Base-by-base conservation (phyloP, 2,113 vertebrate species). In the Talpa occidentalis region DNA sequence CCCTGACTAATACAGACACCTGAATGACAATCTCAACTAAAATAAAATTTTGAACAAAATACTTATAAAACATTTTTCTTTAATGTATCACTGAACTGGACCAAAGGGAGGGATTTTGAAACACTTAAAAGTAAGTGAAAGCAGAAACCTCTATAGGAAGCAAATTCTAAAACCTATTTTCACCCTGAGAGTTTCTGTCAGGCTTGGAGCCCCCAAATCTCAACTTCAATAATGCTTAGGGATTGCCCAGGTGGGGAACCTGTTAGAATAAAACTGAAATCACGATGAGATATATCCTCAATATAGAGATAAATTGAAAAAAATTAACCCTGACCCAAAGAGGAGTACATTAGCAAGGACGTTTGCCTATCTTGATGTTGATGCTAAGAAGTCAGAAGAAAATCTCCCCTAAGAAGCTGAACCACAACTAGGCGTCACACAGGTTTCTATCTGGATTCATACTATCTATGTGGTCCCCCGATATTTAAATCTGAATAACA, bases 21-120 rank as follows among this genome's bases (percentile, higher is more conserved):
- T 52, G 24, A 62, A 90, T 76, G 60, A 86, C 30, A 87, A 16
- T 81, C 70, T 87, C 81, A 83, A 72, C 4, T 44, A 47, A 90
- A 60, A 76, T 67, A 89, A 83, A 88, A 87, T 76, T 24, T 54
- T 79, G 66, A 10, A 44, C 78, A 62, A 62, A 74, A 93, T 69
- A 54, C 49, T 74, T 78, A 64, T 44, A 56, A 90, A 86, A 35
- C 7, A 77, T n/a, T 32, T 67, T 62, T n/a, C 64, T 70, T 82
- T 52, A 59, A 74, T 77, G 59, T 7, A 66, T 59, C 37, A 52
- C n/a, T 59, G 54, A 87, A 37, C 10, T 80, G 9, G 10, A 52
- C 52, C 86, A 90, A 81, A 47, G 4, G 28, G 24, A 86, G 3
- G 2, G 54, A 70, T 72, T 62, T 89, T 94, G 73, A 78, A 62